These are phyloP conservation scores for Pantherophis vulpinus DNA, from an alignment of 2,797 vertebrate species.

Conservation along the genomic window DNA sequence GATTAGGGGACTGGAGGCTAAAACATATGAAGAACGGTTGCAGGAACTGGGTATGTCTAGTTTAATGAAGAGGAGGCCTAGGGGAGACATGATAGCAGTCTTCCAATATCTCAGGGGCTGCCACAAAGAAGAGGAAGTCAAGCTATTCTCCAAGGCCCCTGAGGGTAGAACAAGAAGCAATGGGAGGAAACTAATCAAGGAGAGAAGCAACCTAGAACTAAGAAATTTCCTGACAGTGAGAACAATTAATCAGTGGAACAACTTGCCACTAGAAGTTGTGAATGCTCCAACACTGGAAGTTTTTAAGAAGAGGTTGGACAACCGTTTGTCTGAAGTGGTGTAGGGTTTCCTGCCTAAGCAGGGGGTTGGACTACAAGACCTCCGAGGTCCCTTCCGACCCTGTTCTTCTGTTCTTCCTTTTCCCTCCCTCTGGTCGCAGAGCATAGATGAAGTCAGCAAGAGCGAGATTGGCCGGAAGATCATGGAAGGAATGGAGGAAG, in stretches of 20 bases:
- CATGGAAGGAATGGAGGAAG: slow-evolving; percentile 92
- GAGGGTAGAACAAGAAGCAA: too few relatives aligned
- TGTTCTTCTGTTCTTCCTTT: background rate
- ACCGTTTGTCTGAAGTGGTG: too few relatives aligned
- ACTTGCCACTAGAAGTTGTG: too few relatives aligned
- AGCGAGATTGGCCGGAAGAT: slow-evolving; percentile 93
- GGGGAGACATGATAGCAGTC: too few relatives aligned
- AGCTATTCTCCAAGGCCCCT: rapidly evolving
- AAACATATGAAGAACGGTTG: rapidly evolving
- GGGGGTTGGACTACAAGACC: too few relatives aligned
- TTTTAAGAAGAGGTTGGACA: background rate
- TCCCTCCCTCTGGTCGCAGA: slow-evolving; percentile 67
- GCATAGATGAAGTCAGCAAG: slow-evolving; percentile 88
- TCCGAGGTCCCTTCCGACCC: background rate
- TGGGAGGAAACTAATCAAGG: background rate
- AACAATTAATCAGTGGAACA: background rate
- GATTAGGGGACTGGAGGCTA: too few relatives aligned
- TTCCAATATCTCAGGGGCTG: background rate
- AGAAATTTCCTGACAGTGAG: rapidly evolving
- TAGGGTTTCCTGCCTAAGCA: background rate
- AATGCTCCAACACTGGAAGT: background rate
- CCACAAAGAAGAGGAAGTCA: background rate
- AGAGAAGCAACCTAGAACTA: rapidly evolving
- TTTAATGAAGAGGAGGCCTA: rapidly evolving
- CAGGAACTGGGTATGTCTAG: too few relatives aligned